phyloP scores from a whole-genome alignment of 1,140 invertebrate genomes.

The Pseudomyrmex flavicornis region DNA sequence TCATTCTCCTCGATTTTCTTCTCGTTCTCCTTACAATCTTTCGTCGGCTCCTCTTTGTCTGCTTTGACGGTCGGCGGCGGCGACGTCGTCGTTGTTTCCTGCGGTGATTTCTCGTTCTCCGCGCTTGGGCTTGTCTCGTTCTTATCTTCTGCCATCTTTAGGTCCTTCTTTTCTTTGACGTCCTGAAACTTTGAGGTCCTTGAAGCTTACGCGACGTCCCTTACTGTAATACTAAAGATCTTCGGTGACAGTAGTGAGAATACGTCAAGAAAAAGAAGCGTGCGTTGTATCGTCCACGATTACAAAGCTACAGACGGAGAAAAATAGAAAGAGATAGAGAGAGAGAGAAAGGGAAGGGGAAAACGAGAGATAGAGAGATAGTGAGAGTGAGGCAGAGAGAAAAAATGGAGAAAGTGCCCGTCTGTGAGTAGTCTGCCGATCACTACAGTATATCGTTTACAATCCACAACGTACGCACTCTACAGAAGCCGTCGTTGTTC shows the following conservation, averaged over 20 bases:
- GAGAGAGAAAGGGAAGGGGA: constrained; percentile 2
- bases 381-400: constrained; percentile 25
- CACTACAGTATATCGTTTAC: constrained; percentile 22
- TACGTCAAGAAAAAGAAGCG: constrained; percentile 47
- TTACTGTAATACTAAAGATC: constrained; percentile 34
- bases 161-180: constrained; percentile 16
- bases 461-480: constrained; percentile 71
- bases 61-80: constrained; percentile 70
- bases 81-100: constrained; percentile 76
- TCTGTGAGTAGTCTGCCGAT: constrained; percentile 14
- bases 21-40: constrained; percentile 84
- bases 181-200: constrained; percentile 32
- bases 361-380: constrained; percentile 11
- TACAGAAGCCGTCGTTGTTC: constrained; percentile 79
- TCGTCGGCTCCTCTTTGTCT: constrained; percentile 73
- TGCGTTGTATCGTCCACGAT: constrained; percentile 35
- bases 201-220: constrained; percentile 46
- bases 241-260: constrained; percentile 11
- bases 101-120: constrained; percentile 77
- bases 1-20: constrained; percentile 85
- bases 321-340: background rate
- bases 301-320: constrained; percentile 28
- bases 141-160: constrained; percentile 84
- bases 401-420: constrained; percentile 46
- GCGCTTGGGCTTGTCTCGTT: constrained; percentile 80